Percentiles rank a stretch among this genome's conserved stretches.
phyloP scores from a whole-genome alignment of 2,113 vertebrate genomes.

The Malurus elegans region DNA sequence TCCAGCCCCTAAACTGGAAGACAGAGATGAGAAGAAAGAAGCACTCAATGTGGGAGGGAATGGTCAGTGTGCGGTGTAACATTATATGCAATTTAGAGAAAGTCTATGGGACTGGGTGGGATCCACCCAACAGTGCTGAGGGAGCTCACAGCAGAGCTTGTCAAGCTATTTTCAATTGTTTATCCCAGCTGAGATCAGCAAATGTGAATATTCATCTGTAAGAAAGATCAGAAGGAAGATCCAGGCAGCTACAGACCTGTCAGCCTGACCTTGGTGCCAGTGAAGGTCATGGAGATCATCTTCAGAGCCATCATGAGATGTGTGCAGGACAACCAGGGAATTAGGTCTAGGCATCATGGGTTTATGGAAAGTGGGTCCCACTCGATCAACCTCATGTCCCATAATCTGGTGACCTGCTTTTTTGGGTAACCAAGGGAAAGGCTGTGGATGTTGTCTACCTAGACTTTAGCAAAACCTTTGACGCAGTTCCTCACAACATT shows the following conservation, averaged over 20 bases:
- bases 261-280: fast-evolving
- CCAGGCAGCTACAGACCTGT: too few species aligned
- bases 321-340: not conserved
- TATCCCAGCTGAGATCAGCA: not conserved
- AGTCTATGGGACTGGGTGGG: too few species aligned
- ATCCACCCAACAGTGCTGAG: not conserved
- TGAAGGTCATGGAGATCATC: not conserved
- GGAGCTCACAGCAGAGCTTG: not conserved
- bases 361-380: not conserved
- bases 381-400: not conserved
- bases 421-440: not conserved
- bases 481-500: not conserved
- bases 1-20: not conserved
- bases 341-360: too few species aligned
- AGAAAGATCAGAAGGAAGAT: not conserved
- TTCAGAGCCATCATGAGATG: not conserved
- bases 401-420: not conserved
- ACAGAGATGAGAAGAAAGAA: not conserved
- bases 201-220: too few species aligned
- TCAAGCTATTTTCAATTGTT: not conserved
- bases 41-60: not conserved
- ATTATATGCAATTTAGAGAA: not conserved
- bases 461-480: not conserved
- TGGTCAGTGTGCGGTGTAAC: not conserved
- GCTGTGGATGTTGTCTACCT: not conserved